Conservation (phyloP, 2,888 invertebrate species). For the Aleiodes testaceus region DNA sequence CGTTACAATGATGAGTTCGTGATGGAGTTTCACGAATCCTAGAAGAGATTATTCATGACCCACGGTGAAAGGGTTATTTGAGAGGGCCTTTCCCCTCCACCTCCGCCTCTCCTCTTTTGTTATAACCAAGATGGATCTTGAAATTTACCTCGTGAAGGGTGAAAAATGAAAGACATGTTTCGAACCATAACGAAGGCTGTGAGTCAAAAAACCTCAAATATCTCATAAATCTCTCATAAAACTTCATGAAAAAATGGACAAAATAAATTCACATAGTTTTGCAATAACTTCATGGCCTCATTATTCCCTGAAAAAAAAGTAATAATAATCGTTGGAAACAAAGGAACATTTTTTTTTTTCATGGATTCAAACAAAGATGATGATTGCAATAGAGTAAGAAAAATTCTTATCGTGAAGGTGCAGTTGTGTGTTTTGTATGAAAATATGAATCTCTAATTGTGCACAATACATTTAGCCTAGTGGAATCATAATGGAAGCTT, state of each 20-base stretch:
- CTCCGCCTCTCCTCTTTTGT: neutral
- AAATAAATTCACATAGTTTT: slow-evolving; percentile 10
- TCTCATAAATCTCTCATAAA: no score
- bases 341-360: slow-evolving; percentile 1
- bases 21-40: slow-evolving; percentile 52
- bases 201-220: no score
- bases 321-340: neutral
- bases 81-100: neutral
- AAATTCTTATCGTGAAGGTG: slow-evolving; percentile 46
- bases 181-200: no score
- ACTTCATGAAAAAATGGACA: neutral
- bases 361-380: slow-evolving; percentile 9
- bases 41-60: slow-evolving; percentile 4
- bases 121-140: slow-evolving; percentile 8
- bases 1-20: slow-evolving; percentile 4
- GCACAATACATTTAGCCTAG: neutral
- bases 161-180: slow-evolving; percentile 4
- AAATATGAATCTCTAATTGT: slow-evolving; percentile 19
- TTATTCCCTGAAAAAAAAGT: neutral
- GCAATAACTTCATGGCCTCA: neutral
- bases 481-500: slow-evolving; percentile 10
- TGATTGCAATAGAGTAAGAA: neutral
- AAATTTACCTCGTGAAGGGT: neutral
- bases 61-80: slow-evolving; percentile 8
- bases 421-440: slow-evolving; percentile 36